Evolutionary conservation across 2,888 invertebrate species (phyloP).

Genomic region (Craniophora ligustri): DNA sequence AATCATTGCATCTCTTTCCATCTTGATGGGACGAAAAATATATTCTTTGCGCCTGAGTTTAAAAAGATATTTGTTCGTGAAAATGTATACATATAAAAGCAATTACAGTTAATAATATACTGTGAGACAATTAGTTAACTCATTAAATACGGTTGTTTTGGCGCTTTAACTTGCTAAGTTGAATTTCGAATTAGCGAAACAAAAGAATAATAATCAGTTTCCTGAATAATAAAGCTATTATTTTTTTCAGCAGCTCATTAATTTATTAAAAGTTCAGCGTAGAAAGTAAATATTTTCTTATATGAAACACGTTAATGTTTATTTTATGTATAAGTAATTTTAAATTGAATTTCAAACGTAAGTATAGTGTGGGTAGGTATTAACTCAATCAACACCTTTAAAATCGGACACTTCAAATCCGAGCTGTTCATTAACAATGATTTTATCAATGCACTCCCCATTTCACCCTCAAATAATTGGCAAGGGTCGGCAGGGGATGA

Average conservation of each 20-base stretch:
- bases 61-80: too few relatives aligned
- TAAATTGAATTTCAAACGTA: neutral
- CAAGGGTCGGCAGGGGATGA: conserved; percentile 64
- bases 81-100: too few relatives aligned
- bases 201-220: neutral
- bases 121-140: neutral
- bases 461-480: conserved; percentile 64
- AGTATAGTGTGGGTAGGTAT: neutral
- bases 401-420: conserved; percentile 22
- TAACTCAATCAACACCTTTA: conserved; percentile 18
- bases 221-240: neutral
- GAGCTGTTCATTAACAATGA: conserved; percentile 46
- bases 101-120: too few relatives aligned
- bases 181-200: neutral
- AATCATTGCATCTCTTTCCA: too few relatives aligned
- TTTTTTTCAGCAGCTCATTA: neutral
- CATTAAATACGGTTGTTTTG: neutral
- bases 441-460: conserved; percentile 45
- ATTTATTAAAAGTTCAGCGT: neutral
- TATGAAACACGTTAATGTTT: neutral
- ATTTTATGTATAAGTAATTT: neutral
- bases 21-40: too few relatives aligned
- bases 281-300: neutral
- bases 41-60: too few relatives aligned
- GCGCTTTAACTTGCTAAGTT: too few relatives aligned